phyloP scores from a whole-genome alignment of 2,113 vertebrate species.

The Poeciliopsis turrubarensis region DNA sequence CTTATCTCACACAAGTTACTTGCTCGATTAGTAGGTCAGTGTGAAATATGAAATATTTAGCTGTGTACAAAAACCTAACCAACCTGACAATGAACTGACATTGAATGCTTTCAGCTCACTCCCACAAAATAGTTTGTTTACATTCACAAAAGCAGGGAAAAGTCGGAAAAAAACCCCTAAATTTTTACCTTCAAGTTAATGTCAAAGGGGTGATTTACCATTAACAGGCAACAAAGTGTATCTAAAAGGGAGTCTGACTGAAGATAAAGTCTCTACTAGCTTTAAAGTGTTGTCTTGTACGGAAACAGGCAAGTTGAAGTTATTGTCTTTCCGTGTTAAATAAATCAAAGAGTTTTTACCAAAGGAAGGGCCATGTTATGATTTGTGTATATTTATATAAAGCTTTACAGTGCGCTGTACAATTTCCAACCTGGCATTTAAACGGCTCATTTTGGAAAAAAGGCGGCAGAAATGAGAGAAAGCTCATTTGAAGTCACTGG shows the following conservation, averaged over 20 bases:
- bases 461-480: background rate
- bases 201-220: background rate
- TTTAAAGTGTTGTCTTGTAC: background rate
- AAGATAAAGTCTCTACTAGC: background rate
- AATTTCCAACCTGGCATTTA: background rate
- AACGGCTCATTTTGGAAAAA: background rate
- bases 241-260: background rate
- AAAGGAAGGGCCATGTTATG: background rate
- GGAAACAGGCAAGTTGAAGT: background rate
- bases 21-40: background rate
- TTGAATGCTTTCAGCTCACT: background rate
- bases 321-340: background rate
- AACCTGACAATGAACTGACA: too few species aligned
- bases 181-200: background rate
- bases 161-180: background rate
- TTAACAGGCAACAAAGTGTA: background rate
- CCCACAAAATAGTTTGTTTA: background rate
- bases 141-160: background rate
- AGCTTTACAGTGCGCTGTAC: background rate
- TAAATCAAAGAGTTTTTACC: background rate
- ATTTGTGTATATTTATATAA: background rate
- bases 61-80: too few species aligned
- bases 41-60: background rate
- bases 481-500: conserved; percentile 31
- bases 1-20: background rate